Evolutionary conservation across 2,113 vertebrate species (phyloP), one percentile per base, ranked within the genome.

Genomic region (Elachura formosa): DNA sequence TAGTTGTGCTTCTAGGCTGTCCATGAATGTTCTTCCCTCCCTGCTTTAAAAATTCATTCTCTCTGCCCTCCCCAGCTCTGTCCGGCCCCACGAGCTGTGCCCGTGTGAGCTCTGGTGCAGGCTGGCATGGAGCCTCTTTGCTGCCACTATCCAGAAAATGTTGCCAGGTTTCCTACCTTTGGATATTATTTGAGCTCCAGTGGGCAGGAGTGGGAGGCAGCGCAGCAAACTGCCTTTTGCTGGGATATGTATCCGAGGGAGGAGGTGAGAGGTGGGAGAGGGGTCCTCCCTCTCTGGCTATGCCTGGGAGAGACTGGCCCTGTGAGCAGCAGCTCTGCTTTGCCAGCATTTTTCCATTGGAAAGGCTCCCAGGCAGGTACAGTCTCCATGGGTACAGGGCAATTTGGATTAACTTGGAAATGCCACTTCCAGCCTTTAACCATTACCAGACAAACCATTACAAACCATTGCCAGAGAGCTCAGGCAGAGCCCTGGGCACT

Each of bases 31-130:
- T 76, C 23, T 54, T 51, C 18, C 62, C n/a, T 49, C 36, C 58
- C 62, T 46, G 14, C 43, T 72, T 33, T 40, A 33, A 52, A 58
- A 40, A 18, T 86, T 38, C 5, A 0, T 73, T 49, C 21, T 34
- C 62, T 12, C 8, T 5, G 11, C 84, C 25, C 14, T 34, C 25
- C 36, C 38, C 45, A 19, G 75, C 72, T n/a, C 72, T 25, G 6
- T 12, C 19, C 49, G 52, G 11, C 48, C 6, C 31, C 31, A 10
- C 0, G 0, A 69, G 38, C 73, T 0, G 9, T 48, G 67, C 12
- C 1, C 1, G 6, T 54, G 58, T 19, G 9, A 45, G 69, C 74
- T 48, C 25, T 55, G 59, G 31, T 18, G 59, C 81, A 80, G 81
- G 77, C 78, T 87, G 87, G 85, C 78, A 22, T 4, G 33, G 25